Percentiles rank a stretch among this genome's conserved stretches.
These are phyloP conservation scores for Pholis gunnellus DNA, from an alignment of 2,113 vertebrate genomes.

Conservation along the genomic window DNA sequence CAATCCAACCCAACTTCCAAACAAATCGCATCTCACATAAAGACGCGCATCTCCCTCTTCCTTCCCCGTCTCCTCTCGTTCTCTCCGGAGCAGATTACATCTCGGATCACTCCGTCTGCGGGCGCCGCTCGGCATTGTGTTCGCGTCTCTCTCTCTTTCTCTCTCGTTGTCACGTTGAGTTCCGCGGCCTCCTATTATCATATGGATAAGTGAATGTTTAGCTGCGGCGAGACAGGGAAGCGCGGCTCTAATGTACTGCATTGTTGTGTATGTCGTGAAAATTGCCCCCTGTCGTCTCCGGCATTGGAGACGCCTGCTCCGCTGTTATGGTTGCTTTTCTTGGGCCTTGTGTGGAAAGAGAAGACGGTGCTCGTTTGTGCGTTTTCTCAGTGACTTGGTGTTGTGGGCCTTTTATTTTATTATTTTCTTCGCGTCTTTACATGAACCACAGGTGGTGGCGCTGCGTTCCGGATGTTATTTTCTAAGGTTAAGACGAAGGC, in stretches of 20 bases:
- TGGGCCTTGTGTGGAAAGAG: slow-evolving; percentile 6
- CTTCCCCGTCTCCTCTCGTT: slow-evolving; percentile 32
- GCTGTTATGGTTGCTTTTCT: slow-evolving; percentile 40
- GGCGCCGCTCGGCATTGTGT: slow-evolving; percentile 71
- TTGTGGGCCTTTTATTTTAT: not conserved
- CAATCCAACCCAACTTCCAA: slow-evolving; percentile 44
- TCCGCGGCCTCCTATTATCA: slow-evolving; percentile 79
- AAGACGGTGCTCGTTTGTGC: not conserved
- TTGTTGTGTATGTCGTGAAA: slow-evolving; percentile 68
- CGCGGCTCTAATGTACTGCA: slow-evolving; percentile 65
- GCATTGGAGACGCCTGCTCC: slow-evolving; percentile 48
- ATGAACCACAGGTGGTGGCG: not conserved
- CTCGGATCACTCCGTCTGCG: slow-evolving; percentile 74
- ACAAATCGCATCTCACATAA: slow-evolving; percentile 51
- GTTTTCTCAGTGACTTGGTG: slow-evolving; percentile 18
- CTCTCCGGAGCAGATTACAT: slow-evolving; percentile 75
- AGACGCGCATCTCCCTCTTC: slow-evolving; percentile 46
- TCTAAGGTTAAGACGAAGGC: not conserved
- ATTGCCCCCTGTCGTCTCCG: slow-evolving; percentile 55
- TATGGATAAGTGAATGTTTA: slow-evolving; percentile 82
- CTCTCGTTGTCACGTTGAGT: slow-evolving; percentile 73
- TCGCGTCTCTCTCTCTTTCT: slow-evolving; percentile 6
- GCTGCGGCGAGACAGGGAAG: slow-evolving; percentile 59
- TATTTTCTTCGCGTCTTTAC: not conserved
- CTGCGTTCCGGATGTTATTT: not conserved